Evolutionary conservation across 2,797 vertebrate genomes (phyloP).

Genomic region (Podarcis siculus): DNA sequence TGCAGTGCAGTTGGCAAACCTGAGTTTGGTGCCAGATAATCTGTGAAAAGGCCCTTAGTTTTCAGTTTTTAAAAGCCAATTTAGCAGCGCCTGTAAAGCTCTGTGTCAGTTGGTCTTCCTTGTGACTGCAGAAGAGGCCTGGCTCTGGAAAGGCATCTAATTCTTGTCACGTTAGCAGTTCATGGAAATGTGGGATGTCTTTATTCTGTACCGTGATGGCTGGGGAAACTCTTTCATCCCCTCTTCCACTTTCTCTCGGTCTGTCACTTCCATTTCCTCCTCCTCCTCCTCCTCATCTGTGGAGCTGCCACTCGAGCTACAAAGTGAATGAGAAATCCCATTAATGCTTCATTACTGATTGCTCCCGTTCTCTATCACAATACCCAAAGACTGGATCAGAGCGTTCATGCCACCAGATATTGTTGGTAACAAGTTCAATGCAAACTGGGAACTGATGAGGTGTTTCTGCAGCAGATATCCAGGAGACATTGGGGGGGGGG

Average conservation of each 20-base stretch:
- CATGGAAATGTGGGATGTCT: background rate
- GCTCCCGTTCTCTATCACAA: background rate
- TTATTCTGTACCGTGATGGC: background rate
- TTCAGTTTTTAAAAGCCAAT: background rate
- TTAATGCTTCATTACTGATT: background rate
- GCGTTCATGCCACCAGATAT: fast-evolving
- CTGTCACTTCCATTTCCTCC: background rate
- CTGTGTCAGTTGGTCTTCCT: background rate
- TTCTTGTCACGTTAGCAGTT: background rate
- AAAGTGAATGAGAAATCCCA: conserved; percentile 29
- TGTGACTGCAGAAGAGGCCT: background rate
- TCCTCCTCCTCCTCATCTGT: conserved; percentile 52
- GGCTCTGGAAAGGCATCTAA: background rate
- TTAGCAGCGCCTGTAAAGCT: background rate
- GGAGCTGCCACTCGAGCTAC: conserved; percentile 56
- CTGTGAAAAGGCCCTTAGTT: background rate
- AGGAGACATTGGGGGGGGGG: no score
- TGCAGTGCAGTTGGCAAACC: background rate
- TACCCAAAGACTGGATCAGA: background rate
- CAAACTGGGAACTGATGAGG: no score
- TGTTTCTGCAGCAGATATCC: no score
- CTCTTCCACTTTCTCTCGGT: conserved; percentile 19
- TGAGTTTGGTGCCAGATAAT: background rate
- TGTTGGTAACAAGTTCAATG: background rate
- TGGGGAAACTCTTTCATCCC: conserved; percentile 42